These are phyloP conservation scores for Erynnis tages DNA, from an alignment of 2,888 invertebrate genomes.

Conservation along the genomic window DNA sequence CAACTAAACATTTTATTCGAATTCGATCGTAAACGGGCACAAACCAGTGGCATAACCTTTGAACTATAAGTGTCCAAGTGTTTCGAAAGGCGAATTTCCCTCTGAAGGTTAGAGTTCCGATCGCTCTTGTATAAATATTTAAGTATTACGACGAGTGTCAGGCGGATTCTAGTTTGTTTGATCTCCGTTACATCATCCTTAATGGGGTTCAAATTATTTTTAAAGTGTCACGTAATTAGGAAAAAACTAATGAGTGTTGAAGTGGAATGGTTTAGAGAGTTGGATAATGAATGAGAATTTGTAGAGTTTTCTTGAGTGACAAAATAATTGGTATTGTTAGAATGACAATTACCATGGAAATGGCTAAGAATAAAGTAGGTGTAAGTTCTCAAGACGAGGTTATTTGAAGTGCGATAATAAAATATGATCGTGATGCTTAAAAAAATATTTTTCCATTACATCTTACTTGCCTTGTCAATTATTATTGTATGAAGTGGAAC, in stretches of 20 bases:
- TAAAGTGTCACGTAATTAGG: constrained; percentile 33
- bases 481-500: too few relatives aligned
- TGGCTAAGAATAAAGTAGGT: too few relatives aligned
- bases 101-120: constrained; percentile 35
- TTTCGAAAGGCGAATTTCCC: constrained; percentile 35
- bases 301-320: background rate
- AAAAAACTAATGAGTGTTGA: constrained; percentile 21
- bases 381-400: too few relatives aligned
- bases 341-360: background rate
- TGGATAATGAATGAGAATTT: constrained; percentile 3
- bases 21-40: constrained; percentile 49
- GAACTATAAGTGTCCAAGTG: constrained; percentile 56
- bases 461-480: too few relatives aligned
- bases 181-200: constrained; percentile 53
- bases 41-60: constrained; percentile 67
- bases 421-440: too few relatives aligned
- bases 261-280: constrained; percentile 11
- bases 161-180: constrained; percentile 56
- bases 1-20: constrained; percentile 31
- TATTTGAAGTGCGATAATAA: too few relatives aligned
- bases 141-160: constrained; percentile 47
- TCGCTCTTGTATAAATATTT: constrained; percentile 53
- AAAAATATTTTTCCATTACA: too few relatives aligned
- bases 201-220: constrained; percentile 43
- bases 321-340: background rate